Evolutionary conservation across 2,888 invertebrate genomes (phyloP).

Genomic region (Folsomia manolachei): DNA sequence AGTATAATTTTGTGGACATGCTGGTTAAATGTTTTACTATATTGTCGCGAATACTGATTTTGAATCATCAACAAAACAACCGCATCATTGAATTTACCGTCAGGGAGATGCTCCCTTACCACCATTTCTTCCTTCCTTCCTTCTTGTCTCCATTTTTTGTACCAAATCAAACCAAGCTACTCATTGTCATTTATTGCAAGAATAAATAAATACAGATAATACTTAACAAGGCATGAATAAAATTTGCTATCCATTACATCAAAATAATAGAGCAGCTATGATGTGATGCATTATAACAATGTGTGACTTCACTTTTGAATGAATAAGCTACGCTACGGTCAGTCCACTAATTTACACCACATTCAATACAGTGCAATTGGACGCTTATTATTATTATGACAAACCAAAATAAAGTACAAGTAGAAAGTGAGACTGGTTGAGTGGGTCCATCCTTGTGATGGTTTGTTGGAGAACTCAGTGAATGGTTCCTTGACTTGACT

Average conservation of each 20-base stretch:
- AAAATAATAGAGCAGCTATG: not conserved
- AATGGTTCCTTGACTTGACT: not conserved
- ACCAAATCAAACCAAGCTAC: not conserved
- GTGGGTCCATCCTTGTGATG: not conserved
- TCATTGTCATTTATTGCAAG: not conserved
- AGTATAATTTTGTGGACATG: no score
- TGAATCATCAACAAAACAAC: not conserved
- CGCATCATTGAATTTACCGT: not conserved
- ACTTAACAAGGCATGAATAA: not conserved
- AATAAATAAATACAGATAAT: not conserved
- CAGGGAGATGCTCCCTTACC: not conserved
- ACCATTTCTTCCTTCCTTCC: not conserved
- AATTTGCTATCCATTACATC: not conserved
- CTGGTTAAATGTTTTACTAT: no score
- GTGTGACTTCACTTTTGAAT: not conserved
- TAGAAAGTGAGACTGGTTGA: conserved; percentile 8
- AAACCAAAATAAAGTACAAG: no score
- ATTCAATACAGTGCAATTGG: no score
- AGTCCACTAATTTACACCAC: no score
- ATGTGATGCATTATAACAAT: not conserved
- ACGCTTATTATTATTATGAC: no score
- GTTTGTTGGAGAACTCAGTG: not conserved
- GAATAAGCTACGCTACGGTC: not conserved
- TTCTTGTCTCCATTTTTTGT: not conserved
- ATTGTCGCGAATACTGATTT: no score